Conservation (phyloP, 1,140 invertebrate genomes). For the Caenorhabditis elegans region DNA sequence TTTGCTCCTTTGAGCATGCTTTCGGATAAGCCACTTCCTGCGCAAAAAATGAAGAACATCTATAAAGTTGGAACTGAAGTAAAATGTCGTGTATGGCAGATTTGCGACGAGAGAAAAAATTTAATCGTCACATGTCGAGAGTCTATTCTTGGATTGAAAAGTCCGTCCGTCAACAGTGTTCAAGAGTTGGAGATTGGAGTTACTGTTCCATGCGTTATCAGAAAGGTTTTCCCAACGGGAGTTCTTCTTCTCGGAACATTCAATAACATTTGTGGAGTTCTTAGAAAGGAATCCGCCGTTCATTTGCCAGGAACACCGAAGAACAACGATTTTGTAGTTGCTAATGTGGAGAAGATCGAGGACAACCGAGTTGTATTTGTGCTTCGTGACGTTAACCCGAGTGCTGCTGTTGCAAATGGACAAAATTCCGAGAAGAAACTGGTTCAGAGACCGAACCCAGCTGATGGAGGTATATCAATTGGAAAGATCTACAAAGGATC, state of each 20-base stretch:
- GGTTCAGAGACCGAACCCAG: not conserved
- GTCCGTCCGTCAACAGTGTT: not conserved
- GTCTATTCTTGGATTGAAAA: conserved; percentile 3
- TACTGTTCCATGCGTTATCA: conserved; percentile 29
- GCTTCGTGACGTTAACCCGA: not conserved
- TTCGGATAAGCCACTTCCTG: conserved; percentile 38
- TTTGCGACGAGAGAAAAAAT: conserved; percentile 44
- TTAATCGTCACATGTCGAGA: conserved; percentile 20
- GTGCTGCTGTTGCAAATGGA: too few species aligned
- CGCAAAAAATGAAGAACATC: not conserved
- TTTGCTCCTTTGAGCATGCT: conserved; percentile 52
- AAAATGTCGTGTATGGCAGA: conserved; percentile 53
- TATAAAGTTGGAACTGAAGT: conserved; percentile 52
- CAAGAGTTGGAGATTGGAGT: conserved; percentile 28
- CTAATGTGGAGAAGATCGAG: not conserved
- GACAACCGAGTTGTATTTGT: not conserved
- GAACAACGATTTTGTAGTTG: not conserved
- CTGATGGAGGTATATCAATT: not conserved
- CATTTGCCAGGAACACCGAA: not conserved
- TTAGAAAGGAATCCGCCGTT: not conserved
- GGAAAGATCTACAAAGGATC: conserved; percentile 5
- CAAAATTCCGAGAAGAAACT: not conserved
- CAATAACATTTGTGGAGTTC: conserved; percentile 40
- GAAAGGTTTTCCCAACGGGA: conserved; percentile 40
- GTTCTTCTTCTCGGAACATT: conserved; percentile 36